Evolutionary conservation across 1,140 invertebrate species (phyloP).

Genomic region (Lucilia cuprina): DNA sequence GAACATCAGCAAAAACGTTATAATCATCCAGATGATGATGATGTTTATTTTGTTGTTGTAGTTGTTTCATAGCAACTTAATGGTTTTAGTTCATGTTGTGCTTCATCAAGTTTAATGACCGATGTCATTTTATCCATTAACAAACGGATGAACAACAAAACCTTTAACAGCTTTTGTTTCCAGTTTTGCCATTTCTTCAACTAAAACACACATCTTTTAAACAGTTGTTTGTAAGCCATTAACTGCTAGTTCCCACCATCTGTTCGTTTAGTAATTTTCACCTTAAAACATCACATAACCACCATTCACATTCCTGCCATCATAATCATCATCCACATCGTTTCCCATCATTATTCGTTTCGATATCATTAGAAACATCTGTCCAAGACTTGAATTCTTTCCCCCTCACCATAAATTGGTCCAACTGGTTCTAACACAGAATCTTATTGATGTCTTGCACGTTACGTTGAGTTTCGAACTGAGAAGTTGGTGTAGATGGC

Average conservation of each 20-base stretch:
- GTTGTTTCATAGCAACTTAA: not conserved
- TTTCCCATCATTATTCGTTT: conserved; percentile 10
- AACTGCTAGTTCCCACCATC: conserved; percentile 20
- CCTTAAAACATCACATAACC: not conserved
- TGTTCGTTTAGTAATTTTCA: not conserved
- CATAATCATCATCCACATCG: not conserved
- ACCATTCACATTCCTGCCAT: not conserved
- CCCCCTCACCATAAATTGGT: not conserved
- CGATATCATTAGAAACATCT: conserved; percentile 26
- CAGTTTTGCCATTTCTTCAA: not conserved
- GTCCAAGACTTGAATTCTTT: not conserved
- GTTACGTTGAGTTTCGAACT: too few species aligned
- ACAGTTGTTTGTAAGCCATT: conserved; percentile 25
- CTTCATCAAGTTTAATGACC: conserved; percentile 32
- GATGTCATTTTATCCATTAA: conserved; percentile 31
- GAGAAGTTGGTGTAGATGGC: not conserved
- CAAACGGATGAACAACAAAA: conserved; percentile 22
- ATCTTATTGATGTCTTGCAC: not conserved
- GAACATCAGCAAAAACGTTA: not conserved
- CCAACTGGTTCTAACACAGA: not conserved
- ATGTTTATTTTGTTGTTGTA: not conserved
- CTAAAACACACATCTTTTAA: not conserved
- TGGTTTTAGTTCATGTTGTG: conserved; percentile 26
- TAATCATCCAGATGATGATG: not conserved
- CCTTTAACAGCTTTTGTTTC: not conserved